These are phyloP conservation scores for Pandion haliaetus DNA, from an alignment of 2,113 vertebrate genomes.

Conservation along the genomic window DNA sequence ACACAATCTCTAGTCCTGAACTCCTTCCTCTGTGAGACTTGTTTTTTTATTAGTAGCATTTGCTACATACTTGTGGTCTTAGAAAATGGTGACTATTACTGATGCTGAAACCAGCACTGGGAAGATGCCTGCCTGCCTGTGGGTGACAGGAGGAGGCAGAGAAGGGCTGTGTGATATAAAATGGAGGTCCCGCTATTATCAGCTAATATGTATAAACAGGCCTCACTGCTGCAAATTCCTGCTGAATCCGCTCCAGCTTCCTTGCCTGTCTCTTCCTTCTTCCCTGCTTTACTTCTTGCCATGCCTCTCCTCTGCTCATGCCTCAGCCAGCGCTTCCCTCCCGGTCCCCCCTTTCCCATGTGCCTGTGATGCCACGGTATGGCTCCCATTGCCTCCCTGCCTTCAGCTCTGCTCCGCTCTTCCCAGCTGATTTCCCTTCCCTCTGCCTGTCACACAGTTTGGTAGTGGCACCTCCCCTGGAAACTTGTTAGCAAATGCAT, in stretches of 20 bases:
- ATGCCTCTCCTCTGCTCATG: background rate
- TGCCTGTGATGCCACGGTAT: background rate
- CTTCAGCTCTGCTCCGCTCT: background rate
- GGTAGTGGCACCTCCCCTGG: background rate
- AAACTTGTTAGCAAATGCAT: background rate
- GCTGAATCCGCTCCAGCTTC: background rate
- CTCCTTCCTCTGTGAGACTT: background rate
- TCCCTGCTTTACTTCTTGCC: background rate
- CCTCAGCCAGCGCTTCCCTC: background rate
- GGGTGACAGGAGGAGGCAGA: background rate
- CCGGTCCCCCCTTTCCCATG: background rate
- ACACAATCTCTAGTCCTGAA: background rate
- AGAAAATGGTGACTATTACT: background rate
- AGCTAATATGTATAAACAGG: background rate
- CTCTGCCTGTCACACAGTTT: background rate
- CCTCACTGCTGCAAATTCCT: background rate
- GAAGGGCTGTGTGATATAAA: background rate
- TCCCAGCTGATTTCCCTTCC: background rate
- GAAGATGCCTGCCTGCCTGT: background rate
- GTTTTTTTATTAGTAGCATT: background rate
- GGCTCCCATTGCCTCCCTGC: fast-evolving
- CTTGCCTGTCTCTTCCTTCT: background rate
- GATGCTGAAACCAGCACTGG: background rate
- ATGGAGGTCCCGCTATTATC: background rate
- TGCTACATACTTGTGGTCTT: background rate